Percentiles rank a stretch among this genome's conserved stretches.
phyloP scores from a whole-genome alignment of 2,797 vertebrate species.

The Cyclura pinguis region DNA sequence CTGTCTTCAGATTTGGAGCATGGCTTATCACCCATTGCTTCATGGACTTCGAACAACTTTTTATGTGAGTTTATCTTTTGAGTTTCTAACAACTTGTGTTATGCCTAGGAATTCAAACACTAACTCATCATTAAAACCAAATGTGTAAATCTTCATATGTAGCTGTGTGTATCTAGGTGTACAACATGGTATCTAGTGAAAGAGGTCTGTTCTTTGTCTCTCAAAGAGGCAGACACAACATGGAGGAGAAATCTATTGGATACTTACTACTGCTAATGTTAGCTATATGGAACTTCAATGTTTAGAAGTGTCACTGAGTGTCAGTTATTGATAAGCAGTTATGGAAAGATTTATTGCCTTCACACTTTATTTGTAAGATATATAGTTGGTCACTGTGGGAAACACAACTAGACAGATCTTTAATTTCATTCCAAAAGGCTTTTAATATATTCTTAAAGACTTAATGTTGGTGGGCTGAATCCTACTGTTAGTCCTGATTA shows the following conservation, averaged over 20 bases:
- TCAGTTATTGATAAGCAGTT: background rate
- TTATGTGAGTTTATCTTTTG: slow-evolving; percentile 77
- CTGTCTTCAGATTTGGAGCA: slow-evolving; percentile 81
- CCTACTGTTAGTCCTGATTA: too few relatives aligned
- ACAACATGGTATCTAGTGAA: background rate
- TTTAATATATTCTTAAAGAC: background rate
- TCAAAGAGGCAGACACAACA: background rate
- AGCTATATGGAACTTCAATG: background rate
- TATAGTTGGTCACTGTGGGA: background rate
- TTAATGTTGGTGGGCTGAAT: background rate
- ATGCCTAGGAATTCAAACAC: background rate
- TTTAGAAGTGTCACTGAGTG: background rate
- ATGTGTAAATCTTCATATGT: background rate
- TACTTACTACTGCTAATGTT: background rate
- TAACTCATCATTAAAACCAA: slow-evolving; percentile 1
- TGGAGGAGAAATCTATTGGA: background rate
- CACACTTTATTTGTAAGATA: background rate
- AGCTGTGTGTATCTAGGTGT: background rate
- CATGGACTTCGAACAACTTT: slow-evolving; percentile 80
- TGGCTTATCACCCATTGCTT: slow-evolving; percentile 80
- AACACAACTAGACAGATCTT: background rate
- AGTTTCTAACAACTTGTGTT: fast-evolving
- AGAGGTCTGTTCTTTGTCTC: background rate
- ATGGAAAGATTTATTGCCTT: background rate
- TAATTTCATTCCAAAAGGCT: too few relatives aligned